Base-by-base conservation (phyloP, 2,797 vertebrate genomes). In the Clarias fuscus region DNA sequence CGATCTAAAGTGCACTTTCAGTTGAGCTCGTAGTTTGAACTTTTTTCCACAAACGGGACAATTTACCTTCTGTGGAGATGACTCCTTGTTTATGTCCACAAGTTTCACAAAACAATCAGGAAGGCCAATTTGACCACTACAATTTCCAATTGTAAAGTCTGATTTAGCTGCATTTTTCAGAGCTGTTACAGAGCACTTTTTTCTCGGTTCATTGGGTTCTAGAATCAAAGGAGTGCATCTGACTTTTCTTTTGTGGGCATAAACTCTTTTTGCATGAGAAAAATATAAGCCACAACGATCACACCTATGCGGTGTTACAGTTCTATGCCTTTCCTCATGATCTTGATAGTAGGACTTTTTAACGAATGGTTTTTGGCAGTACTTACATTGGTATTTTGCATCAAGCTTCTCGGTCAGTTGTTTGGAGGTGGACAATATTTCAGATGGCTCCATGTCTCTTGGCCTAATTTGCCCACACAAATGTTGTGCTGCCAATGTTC, bases 61-160 rank as follows among this genome's bases (percentile, higher is more conserved):
- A 1, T 75, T 59, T 13, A 89, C 86, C 70, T 82, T 61, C 72
- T 67, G 70, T 22, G 82, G 72, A 65, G 62, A 67, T 14, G 53
- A 10, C 84, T 92, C 83, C 86, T 90, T 92, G 37, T 79, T 88
- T 64, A 95, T 89, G 89, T 96, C 94, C n/a, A 93, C 83, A 75
- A 96, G 93, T 85, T 94, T 95, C 15, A 96, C 91, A 7, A 88
- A 94, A 87, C 96, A 96, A 77, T 91, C 56, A 0, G 56, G 73
- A n/a, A 94, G 82, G 61, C 87, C 87, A 75, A 65, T 24, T 70
- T 56, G 22, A 13, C 24, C 59, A 84, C 71, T 40, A 8, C 75
- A 86, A 13, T 62, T 61, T 56, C 48, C 43, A 22, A 58, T 0
- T 6, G 84, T 77, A 40, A 86, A 82, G 10, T 84, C 56, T 65